Conservation (phyloP, 2,888 invertebrate genomes). For the Drosophila hamatofila region DNA sequence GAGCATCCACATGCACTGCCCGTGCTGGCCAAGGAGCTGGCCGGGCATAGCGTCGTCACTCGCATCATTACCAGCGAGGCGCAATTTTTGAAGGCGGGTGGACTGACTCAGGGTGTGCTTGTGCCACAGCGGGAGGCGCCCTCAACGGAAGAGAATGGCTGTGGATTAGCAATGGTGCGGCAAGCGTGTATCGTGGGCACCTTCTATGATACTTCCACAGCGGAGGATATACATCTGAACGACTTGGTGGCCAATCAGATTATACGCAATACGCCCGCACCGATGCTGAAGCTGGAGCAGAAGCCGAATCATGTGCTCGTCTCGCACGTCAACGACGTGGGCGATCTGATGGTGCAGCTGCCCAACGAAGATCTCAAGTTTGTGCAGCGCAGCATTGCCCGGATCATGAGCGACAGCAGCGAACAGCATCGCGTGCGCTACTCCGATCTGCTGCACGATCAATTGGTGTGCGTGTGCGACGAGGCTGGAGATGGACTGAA, state of each 20-base stretch:
- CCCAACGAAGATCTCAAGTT: conserved; percentile 82
- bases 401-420: conserved; percentile 56
- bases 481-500: conserved; percentile 66
- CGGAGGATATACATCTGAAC: conserved; percentile 88
- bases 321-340: conserved; percentile 82
- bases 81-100: conserved; percentile 67
- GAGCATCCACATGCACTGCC: conserved; percentile 84
- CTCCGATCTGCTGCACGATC: conserved; percentile 82
- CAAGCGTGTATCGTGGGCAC: conserved; percentile 86
- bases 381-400: conserved; percentile 75
- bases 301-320: conserved; percentile 80
- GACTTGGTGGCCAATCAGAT: conserved; percentile 87
- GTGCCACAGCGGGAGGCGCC: background rate
- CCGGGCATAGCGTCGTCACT: conserved; percentile 87
- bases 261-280: conserved; percentile 82
- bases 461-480: conserved; percentile 86
- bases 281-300: conserved; percentile 78
- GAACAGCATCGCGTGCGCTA: conserved; percentile 79
- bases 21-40: conserved; percentile 85
- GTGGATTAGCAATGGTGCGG: conserved; percentile 7
- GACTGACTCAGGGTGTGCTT: conserved; percentile 48
- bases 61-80: conserved; percentile 85
- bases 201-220: conserved; percentile 88
- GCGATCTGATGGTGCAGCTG: conserved; percentile 83
- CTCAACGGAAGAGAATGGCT: conserved; percentile 11